Base-by-base conservation (phyloP, 2,888 invertebrate species). In the Galeruca laticollis region DNA sequence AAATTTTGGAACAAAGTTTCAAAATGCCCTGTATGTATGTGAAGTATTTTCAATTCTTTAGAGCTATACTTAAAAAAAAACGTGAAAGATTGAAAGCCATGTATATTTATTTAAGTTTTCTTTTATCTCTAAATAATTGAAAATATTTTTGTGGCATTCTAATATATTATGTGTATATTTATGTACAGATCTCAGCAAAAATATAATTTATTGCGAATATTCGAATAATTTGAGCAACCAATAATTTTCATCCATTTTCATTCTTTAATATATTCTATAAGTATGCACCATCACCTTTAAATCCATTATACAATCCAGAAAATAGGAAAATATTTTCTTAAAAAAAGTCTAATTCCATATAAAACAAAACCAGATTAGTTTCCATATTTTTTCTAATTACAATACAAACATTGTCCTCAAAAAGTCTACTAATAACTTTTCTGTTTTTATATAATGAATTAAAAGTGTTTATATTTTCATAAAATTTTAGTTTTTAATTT, bases 101-200 rank as follows among this genome's bases (percentile, higher is more conserved):
- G 11, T 51, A 18, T 51, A 18, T 51, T 5, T 10, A 10, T 20
- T 21, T 11, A 20, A 40, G 11, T 40, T n/a, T 21, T 20, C 20
- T 18, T 21, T 51, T 20, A 3, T 8, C 49, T 51, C 15, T 13
- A 9, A 26, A 31, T 0, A 54, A 54, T 54, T 15, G 1, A 26
- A 54, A 54, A n/a, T 26, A 26, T 54, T 54, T 54, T 54, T 33
- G 11, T 31, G n/a, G 31, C 31, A 54, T 26, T n/a, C 35, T 54
- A 62, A 52, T 69, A 65, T 43, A 49, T n/a, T 57, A 59, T 65
- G 63, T 79, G 78, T 81, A 80, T 69, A 81, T 79, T 81, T 78
- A 73, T 81, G 81, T 81, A 81, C 81, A 81, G 80, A 80, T 80
- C 80, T 80, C 80, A 79, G 68, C 75, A 77, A 69, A 73, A 74